Evolutionary conservation across 2,797 vertebrate species (phyloP).

Genomic region (Mus caroli): DNA sequence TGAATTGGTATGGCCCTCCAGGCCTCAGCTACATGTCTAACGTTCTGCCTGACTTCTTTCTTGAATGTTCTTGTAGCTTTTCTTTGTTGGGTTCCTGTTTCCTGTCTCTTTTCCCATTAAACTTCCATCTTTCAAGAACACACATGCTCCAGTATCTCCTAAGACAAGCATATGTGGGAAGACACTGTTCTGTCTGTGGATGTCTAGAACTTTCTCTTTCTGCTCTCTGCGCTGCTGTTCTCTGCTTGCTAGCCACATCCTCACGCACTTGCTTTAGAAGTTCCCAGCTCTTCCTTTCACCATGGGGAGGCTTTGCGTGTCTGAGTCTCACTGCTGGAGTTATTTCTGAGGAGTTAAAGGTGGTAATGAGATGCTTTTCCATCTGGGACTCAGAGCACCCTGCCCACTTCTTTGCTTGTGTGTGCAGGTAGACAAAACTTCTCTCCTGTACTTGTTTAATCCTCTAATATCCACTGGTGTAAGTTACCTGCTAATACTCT

Average conservation of each 20-base stretch:
- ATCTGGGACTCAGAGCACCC: neutral
- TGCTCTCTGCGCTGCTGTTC: neutral
- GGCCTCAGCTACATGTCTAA: neutral
- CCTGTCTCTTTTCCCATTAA: neutral
- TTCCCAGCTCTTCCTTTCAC: neutral
- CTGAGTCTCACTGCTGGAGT: neutral
- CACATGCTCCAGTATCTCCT: neutral
- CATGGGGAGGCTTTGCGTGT: neutral
- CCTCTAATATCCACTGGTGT: constrained; percentile 16
- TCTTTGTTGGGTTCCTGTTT: neutral
- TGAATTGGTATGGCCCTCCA: neutral
- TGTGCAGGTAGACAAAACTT: neutral
- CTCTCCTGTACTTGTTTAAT: neutral
- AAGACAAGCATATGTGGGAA: neutral
- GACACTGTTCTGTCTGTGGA: neutral
- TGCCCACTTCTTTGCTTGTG: neutral
- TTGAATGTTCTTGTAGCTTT: neutral
- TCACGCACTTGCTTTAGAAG: neutral
- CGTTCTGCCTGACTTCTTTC: neutral
- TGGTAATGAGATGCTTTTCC: neutral
- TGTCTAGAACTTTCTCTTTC: neutral
- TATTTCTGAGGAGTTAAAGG: constrained; percentile 41
- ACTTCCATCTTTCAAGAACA: neutral
- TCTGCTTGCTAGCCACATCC: neutral
- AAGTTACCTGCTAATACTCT: constrained; percentile 45